Evolutionary conservation across 2,113 vertebrate species (phyloP).

Genomic region (Poicephalus meyeri): DNA sequence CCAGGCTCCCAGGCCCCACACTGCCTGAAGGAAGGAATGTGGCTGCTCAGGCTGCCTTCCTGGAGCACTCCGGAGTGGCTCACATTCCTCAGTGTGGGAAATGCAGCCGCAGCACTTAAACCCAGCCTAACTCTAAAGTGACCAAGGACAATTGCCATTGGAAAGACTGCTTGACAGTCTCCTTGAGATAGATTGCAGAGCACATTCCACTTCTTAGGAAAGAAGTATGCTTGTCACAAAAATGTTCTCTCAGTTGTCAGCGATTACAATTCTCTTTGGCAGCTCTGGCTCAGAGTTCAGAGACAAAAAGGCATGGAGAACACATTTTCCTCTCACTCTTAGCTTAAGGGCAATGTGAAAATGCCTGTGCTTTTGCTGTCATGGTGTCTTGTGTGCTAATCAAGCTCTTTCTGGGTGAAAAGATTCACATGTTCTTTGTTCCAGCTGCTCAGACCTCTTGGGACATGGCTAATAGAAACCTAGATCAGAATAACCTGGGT

Average conservation of each 20-base stretch:
- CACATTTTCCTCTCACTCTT: neutral
- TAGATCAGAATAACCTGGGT: neutral
- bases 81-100: neutral
- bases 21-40: neutral
- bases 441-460: neutral
- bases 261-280: neutral
- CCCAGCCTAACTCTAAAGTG: neutral
- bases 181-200: neutral
- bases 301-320: neutral
- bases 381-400: neutral
- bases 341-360: neutral
- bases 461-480: neutral
- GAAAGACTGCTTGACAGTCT: neutral
- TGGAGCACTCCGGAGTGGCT: neutral
- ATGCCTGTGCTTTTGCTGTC: neutral
- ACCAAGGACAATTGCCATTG: neutral
- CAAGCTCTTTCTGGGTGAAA: neutral
- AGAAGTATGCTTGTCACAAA: neutral
- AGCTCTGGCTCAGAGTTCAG: neutral
- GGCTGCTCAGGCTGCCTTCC: neutral
- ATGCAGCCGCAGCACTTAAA: neutral
- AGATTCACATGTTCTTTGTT: neutral
- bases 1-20: neutral
- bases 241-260: neutral
- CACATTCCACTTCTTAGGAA: neutral